A percentile compares a stretch with the other conserved stretches of the same genome.
These are phyloP conservation scores for Delphinapterus leucas DNA, from an alignment of 2,113 vertebrate genomes.

Conservation along the genomic window DNA sequence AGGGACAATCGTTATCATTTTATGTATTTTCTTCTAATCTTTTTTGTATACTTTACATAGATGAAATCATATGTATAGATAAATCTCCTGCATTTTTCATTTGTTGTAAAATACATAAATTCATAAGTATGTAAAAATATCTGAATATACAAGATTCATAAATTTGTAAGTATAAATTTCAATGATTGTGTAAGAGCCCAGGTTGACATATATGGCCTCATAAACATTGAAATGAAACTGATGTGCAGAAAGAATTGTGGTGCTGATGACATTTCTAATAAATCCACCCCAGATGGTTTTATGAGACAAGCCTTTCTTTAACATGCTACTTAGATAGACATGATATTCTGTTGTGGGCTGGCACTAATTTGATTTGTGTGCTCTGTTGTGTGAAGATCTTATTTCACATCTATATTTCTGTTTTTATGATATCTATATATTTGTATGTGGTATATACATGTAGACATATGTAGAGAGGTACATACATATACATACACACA, in stretches of 20 bases:
- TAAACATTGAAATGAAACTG: not conserved
- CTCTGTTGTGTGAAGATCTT: not conserved
- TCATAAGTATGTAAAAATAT: not conserved
- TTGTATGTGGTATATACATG: not conserved
- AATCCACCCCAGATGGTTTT: not conserved
- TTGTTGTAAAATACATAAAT: not conserved
- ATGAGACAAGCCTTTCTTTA: not conserved
- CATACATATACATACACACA: not conserved
- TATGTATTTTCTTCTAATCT: not conserved
- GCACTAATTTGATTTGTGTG: not conserved
- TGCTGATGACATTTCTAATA: not conserved
- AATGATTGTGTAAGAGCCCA: not conserved
- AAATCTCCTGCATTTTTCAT: not conserved
- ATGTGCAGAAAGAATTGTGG: not conserved
- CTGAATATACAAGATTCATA: not conserved
- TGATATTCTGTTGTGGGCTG: not conserved
- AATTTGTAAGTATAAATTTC: not conserved
- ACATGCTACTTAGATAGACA: not conserved
- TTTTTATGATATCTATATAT: not conserved
- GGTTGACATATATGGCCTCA: not conserved
- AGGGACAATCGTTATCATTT: not conserved
- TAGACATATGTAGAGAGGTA: not conserved
- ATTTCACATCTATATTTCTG: not conserved
- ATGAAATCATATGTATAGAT: not conserved
- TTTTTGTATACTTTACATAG: not conserved